phyloP scores from a whole-genome alignment of 1,140 invertebrate species.

The Brachionus rubens region DNA sequence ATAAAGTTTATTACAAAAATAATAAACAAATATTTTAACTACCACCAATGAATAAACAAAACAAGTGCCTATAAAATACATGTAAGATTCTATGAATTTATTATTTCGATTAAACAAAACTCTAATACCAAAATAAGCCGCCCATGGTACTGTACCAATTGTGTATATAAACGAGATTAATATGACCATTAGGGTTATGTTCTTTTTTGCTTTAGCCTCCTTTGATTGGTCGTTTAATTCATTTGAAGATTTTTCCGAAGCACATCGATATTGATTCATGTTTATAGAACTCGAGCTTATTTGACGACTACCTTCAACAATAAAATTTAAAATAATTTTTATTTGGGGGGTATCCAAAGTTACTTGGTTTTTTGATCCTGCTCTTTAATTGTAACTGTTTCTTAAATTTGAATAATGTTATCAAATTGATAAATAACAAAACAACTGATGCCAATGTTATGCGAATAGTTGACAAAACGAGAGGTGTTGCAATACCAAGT shows the following conservation, averaged over 20 bases:
- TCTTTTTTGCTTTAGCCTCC: neutral
- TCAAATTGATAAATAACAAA: neutral
- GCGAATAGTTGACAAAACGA: neutral
- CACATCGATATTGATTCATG: neutral
- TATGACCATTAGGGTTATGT: neutral
- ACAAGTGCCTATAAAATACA: neutral
- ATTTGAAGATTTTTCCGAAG: neutral
- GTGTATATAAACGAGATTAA: neutral
- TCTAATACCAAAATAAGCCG: constrained; percentile 2
- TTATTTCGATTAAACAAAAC: neutral
- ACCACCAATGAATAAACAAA: constrained; percentile 11
- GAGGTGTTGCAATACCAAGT: neutral
- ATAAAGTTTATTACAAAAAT: constrained; percentile 19
- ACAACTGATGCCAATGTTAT: neutral
- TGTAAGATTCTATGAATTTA: neutral
- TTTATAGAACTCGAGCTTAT: too few relatives aligned
- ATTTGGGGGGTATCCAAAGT: neutral
- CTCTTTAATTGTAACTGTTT: neutral
- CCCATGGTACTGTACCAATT: constrained; percentile 5
- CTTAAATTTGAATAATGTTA: neutral
- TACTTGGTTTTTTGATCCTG: neutral
- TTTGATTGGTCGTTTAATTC: neutral
- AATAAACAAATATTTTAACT: constrained; percentile 1
- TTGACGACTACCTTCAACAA: too few relatives aligned
- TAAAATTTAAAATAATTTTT: too few relatives aligned